Evolutionary conservation across 1,140 invertebrate species (phyloP).

Genomic region (Diuraphis noxia): DNA sequence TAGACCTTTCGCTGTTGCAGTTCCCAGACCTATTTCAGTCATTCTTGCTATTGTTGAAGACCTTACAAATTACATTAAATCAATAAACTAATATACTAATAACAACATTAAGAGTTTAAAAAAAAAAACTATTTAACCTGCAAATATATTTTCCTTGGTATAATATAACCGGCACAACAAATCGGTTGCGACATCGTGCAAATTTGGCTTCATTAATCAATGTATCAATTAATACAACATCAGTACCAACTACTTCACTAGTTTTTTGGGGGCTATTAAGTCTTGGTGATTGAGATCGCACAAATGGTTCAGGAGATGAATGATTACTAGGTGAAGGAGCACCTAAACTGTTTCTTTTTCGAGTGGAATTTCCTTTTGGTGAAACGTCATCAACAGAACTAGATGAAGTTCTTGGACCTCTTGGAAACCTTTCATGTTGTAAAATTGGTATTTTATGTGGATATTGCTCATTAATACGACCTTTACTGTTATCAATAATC

Average conservation of each 20-base stretch:
- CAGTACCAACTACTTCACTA: constrained; percentile 11
- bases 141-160: constrained; percentile 76
- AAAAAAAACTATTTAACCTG: constrained; percentile 58
- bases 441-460: constrained; percentile 42
- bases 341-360: constrained; percentile 33
- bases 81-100: neutral
- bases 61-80: constrained; percentile 58
- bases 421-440: constrained; percentile 28
- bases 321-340: constrained; percentile 12
- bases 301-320: constrained; percentile 20
- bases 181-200: constrained; percentile 74
- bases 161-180: constrained; percentile 79
- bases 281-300: constrained; percentile 27
- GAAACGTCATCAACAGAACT: constrained; percentile 23
- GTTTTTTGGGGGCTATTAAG: constrained; percentile 24
- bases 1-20: constrained; percentile 60
- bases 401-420: neutral
- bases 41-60: constrained; percentile 73
- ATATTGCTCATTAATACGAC: constrained; percentile 43
- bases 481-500: constrained; percentile 44
- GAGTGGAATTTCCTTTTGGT: neutral
- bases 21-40: constrained; percentile 74
- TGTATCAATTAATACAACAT: constrained; percentile 18
- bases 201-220: constrained; percentile 63
- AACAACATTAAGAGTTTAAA: neutral